phyloP scores from a whole-genome alignment of 2,113 vertebrate genomes.

The Epinephelus cyanopodus region DNA sequence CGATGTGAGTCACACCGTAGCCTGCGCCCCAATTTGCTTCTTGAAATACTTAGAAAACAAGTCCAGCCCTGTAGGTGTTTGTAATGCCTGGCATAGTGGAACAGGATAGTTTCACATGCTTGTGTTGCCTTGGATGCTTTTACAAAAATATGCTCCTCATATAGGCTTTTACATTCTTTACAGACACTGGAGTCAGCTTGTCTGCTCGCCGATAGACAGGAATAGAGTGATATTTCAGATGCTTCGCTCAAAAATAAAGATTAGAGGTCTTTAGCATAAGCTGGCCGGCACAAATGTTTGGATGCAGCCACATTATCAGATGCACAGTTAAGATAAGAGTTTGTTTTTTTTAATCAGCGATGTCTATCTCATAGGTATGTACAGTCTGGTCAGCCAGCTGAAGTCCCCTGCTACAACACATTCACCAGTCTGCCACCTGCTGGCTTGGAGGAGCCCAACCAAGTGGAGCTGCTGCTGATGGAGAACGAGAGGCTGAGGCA shows the following conservation, averaged over 20 bases:
- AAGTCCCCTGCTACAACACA: slow-evolving; percentile 79
- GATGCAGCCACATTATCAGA: background rate
- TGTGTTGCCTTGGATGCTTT: slow-evolving; percentile 42
- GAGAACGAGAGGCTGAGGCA: slow-evolving; percentile 93
- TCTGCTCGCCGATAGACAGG: slow-evolving; percentile 35
- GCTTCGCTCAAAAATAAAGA: slow-evolving; percentile 19
- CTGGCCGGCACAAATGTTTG: background rate
- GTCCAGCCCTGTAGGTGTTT: slow-evolving; percentile 66
- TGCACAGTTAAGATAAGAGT: background rate
- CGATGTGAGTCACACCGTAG: slow-evolving; percentile 65
- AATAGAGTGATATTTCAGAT: slow-evolving; percentile 43
- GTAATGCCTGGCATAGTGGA: slow-evolving; percentile 63
- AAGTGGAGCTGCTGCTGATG: slow-evolving; percentile 88
- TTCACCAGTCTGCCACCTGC: slow-evolving; percentile 81
- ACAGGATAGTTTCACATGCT: slow-evolving; percentile 56
- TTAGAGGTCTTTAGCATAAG: slow-evolving; percentile 12
- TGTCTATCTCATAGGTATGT: slow-evolving; percentile 83
- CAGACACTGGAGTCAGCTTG: slow-evolving; percentile 39
- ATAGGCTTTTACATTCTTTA: slow-evolving; percentile 51
- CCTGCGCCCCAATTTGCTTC: slow-evolving; percentile 43
- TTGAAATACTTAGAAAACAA: slow-evolving; percentile 62
- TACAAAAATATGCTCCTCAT: slow-evolving; percentile 51
- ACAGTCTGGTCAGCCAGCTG: slow-evolving; percentile 81
- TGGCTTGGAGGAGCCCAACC: slow-evolving; percentile 87
- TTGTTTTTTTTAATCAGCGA: background rate